Conservation (phyloP, 2,888 invertebrate species). For the Ophion obscuratus region DNA sequence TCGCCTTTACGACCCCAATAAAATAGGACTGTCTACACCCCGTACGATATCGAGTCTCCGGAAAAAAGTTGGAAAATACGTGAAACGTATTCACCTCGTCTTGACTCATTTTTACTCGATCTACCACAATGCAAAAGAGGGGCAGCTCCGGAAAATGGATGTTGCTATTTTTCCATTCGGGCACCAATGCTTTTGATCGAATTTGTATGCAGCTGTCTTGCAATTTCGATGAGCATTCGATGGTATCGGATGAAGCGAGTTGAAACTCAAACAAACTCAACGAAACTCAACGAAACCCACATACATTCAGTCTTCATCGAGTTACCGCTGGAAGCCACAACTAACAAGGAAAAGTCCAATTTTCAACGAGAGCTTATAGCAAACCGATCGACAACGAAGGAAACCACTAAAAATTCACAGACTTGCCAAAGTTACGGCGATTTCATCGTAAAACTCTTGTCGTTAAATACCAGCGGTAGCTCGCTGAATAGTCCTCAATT, state of each 20-base stretch:
- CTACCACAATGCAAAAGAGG: neutral
- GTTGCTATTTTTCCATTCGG: neutral
- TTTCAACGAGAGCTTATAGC: conserved; percentile 16
- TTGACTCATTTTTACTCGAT: neutral
- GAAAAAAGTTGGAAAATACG: neutral
- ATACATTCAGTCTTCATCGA: neutral
- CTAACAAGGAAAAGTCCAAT: conserved; percentile 9
- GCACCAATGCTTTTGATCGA: neutral
- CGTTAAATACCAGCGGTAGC: conserved; percentile 25
- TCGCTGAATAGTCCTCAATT: conserved; percentile 40
- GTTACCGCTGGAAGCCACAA: neutral
- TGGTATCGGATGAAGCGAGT: neutral
- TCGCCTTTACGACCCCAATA: conserved; percentile 2
- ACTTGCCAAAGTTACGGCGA: conserved; percentile 12
- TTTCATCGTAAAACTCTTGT: conserved; percentile 15
- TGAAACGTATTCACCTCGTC: neutral
- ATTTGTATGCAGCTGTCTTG: neutral
- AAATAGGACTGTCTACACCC: conserved; percentile 11
- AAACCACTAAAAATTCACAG: conserved; percentile 26
- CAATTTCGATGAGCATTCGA: neutral
- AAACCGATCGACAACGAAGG: conserved; percentile 2
- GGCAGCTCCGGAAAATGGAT: neutral
- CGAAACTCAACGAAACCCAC: no score
- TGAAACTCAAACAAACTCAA: neutral
- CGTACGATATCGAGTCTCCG: neutral